These are phyloP conservation scores for Alosa alosa DNA, from an alignment of 2,113 vertebrate species.

Conservation along the genomic window DNA sequence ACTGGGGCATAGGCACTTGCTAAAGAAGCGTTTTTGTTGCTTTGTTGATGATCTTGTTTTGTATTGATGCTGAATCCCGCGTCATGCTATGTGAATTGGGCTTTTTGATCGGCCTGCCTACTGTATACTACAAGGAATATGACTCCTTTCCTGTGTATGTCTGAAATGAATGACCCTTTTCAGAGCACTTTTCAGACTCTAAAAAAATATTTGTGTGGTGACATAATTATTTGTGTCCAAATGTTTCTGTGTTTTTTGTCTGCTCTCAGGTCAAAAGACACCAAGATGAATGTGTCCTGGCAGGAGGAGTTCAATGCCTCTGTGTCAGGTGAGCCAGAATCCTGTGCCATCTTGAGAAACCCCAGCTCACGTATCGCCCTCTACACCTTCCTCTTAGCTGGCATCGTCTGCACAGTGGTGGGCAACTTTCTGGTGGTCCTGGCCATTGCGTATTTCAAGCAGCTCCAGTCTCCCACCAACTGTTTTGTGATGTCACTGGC, in stretches of 20 bases:
- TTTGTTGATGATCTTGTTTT: too few species aligned
- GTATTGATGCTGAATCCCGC: too few species aligned
- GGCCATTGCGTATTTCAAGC: constrained; percentile 74
- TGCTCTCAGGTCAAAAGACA: constrained; percentile 53
- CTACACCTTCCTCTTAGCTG: constrained; percentile 63
- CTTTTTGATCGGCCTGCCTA: too few species aligned
- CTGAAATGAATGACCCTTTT: too few species aligned
- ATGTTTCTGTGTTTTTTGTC: constrained; percentile 25
- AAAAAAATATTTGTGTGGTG: too few species aligned
- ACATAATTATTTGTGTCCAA: background rate
- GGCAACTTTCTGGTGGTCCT: constrained; percentile 76
- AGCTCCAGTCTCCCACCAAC: constrained; percentile 74
- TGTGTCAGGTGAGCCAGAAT: constrained; percentile 41
- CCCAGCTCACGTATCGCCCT: constrained; percentile 56
- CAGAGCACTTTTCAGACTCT: too few species aligned
- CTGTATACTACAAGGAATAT: too few species aligned
- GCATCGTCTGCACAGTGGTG: constrained; percentile 69
- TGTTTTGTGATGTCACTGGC: constrained; percentile 75
- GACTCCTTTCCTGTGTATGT: too few species aligned
- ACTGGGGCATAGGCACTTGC: too few species aligned
- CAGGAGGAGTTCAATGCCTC: constrained; percentile 54
- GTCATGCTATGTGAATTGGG: too few species aligned
- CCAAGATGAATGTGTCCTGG: constrained; percentile 66
- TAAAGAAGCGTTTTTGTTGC: too few species aligned
- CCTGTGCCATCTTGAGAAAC: constrained; percentile 58